phyloP scores from a whole-genome alignment of 1,140 invertebrate species.

The Ectropis grisescens region DNA sequence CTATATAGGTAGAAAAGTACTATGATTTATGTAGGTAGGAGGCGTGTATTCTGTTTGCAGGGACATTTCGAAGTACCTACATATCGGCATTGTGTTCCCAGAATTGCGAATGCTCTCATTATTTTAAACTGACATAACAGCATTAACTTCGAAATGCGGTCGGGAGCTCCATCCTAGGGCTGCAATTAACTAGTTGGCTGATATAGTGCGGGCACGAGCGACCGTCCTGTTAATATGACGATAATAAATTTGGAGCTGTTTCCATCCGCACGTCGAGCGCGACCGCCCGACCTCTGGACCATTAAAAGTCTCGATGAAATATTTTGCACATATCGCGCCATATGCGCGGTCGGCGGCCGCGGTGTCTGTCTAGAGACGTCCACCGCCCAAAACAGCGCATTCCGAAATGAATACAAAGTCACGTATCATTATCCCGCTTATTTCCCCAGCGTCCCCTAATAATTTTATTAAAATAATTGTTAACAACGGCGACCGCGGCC shows the following conservation, averaged over 20 bases:
- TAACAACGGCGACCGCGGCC: conserved; percentile 25
- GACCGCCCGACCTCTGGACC: conserved; percentile 17
- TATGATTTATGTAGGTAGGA: too few species aligned
- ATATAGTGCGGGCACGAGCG: conserved; percentile 33
- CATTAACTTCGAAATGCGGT: conserved; percentile 54
- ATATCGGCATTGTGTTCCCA: too few species aligned
- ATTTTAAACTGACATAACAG: conserved; percentile 42
- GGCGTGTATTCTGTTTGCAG: too few species aligned
- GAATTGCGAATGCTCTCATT: conserved; percentile 34
- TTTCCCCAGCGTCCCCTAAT: conserved; percentile 41
- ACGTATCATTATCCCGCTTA: conserved; percentile 24
- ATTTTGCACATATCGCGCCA: conserved; percentile 33
- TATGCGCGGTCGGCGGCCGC: conserved; percentile 1
- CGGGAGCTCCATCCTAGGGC: conserved; percentile 47
- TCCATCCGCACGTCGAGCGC: conserved; percentile 23
- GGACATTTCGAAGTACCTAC: too few species aligned
- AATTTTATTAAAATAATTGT: conserved; percentile 51
- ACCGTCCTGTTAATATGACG: conserved; percentile 46
- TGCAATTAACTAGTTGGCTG: conserved; percentile 54
- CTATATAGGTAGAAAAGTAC: too few species aligned
- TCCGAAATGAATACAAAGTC: conserved; percentile 26
- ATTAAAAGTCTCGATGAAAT: conserved; percentile 44
- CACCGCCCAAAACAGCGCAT: conserved; percentile 4
- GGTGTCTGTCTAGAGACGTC: conserved; percentile 3
- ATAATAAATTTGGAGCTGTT: conserved; percentile 56